Percentiles rank a stretch among this genome's conserved stretches.
Evolutionary conservation across 1,140 invertebrate genomes (phyloP).

Genomic region (Macrobrachium rosenbergii): DNA sequence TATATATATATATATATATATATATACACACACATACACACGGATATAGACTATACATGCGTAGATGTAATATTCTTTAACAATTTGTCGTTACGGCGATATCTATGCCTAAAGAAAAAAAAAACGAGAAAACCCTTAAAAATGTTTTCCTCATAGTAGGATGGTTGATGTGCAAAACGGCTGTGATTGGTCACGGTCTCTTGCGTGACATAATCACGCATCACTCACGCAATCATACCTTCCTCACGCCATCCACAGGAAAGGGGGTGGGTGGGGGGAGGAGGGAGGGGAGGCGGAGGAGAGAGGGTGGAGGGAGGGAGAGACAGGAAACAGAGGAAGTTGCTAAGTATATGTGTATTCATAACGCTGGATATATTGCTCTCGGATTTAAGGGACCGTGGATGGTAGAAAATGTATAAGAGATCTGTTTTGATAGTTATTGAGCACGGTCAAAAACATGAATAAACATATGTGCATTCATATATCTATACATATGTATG

Average conservation of each 20-base stretch:
- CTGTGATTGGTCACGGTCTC: constrained; percentile 5
- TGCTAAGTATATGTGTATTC: neutral
- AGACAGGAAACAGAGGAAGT: neutral
- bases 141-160: no score
- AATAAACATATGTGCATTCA: no score
- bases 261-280: no score
- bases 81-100: neutral
- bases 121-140: no score
- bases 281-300: neutral
- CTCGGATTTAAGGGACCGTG: no score
- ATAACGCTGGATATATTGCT: no score
- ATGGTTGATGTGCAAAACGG: neutral
- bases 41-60: no score
- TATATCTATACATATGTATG: no score
- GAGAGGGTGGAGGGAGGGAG: neutral
- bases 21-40: neutral
- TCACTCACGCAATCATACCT: constrained; percentile 6
- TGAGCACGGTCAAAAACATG: no score
- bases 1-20: neutral
- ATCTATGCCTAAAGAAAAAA: neutral
- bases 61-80: neutral
- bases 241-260: neutral
- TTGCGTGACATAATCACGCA: constrained; percentile 11
- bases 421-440: no score
- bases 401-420: no score